Evolutionary conservation across 2,797 vertebrate species (phyloP), one percentile per base, ranked within the genome.

Genomic region (Sebastolobus altivelis): DNA sequence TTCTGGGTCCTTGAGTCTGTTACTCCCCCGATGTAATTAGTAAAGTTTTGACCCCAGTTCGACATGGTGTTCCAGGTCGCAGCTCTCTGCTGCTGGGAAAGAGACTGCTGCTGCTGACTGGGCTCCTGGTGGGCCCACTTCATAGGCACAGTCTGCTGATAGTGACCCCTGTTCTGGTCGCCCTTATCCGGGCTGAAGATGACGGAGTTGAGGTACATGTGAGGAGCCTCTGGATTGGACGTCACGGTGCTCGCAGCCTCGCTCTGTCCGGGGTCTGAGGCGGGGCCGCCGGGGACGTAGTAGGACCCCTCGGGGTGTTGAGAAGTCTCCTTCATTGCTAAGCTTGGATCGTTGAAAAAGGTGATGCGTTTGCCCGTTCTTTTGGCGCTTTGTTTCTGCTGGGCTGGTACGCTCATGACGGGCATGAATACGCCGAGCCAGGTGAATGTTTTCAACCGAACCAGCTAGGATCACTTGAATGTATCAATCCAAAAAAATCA

Each of bases 361-460:
- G 96, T 96, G 91, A 98, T 96, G 80, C 97, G 96, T 79, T 99
- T 99, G 70, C 97, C 97, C 78, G 96, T 94, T 92, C 98, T 96
- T 93, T 98, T 99, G 92, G 92, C 93, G 93, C 94, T 97, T 90
- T 96, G 92, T 95, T 99, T 99, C 89, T 97, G 97, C 92, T 97
- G 97, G 92, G 97, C 96, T 84, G 97, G 98, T 90, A 98, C 95
- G 92, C 97, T 99, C 99, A 99, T 99, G 96, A 93, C 97, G 90
- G 84, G 94, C 95, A 96, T 95, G 90, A 93, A 95, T 78, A 74
- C 78, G 55, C 82, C 69, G 40, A 85, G 72, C 33, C 60, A 55
- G 81, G 66, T n/a, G 60, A 77, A 35, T 40, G 31, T 72, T 72
- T 22, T 77, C 80, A 67, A 81, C 69, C 79, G 59, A 71, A 70